A percentile compares a stretch with the other conserved stretches of the same genome.
phyloP scores from a whole-genome alignment of 2,888 invertebrate species.

The Eupithecia centaureata region DNA sequence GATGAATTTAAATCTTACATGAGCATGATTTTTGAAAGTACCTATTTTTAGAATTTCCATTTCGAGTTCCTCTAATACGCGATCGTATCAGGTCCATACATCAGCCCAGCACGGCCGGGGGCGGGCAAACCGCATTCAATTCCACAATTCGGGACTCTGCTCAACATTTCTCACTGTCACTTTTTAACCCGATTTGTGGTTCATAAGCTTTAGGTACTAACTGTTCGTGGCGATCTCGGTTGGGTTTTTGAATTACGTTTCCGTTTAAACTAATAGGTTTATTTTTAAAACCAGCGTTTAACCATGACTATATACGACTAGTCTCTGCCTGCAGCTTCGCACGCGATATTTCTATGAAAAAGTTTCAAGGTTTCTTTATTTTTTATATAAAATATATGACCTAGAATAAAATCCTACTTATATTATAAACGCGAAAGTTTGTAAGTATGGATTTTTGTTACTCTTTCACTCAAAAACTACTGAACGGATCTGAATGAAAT shows the following conservation, averaged over 20 bases:
- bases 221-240: neutral
- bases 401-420: no score
- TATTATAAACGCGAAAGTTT: no score
- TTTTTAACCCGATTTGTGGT: constrained; percentile 21
- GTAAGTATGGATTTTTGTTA: no score
- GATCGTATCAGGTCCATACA: constrained; percentile 36
- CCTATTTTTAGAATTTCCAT: constrained; percentile 16
- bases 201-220: neutral
- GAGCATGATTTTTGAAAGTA: neutral
- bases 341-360: no score
- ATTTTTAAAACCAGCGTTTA: no score
- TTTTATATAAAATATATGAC: no score
- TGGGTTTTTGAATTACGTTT: neutral
- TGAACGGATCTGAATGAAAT: no score
- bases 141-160: constrained; percentile 32
- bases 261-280: neutral
- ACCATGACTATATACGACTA: no score
- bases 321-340: no score
- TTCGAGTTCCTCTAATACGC: constrained; percentile 13
- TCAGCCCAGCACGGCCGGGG: constrained; percentile 23
- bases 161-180: constrained; percentile 46
- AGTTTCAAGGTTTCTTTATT: no score
- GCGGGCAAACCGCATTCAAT: constrained; percentile 43
- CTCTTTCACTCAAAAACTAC: no score
- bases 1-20: neutral